These are phyloP conservation scores for Hofmannophila pseudospretella DNA, from an alignment of 2,888 invertebrate genomes.

Conservation along the genomic window DNA sequence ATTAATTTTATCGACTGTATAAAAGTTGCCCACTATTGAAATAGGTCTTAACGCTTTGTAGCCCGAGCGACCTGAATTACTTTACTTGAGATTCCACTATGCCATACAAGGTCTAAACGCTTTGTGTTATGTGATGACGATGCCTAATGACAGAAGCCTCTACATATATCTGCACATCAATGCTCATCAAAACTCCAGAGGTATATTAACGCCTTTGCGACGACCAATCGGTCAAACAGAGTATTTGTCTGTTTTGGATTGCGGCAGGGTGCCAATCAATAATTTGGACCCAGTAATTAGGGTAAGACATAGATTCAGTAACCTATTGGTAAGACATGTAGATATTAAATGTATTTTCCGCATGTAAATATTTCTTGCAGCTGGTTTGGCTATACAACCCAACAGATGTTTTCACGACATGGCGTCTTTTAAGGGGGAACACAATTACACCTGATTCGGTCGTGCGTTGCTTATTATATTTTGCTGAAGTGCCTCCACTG, in stretches of 20 bases:
- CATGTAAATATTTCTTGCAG: conserved; percentile 41
- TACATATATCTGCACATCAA: conserved; percentile 44
- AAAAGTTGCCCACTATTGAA: background rate
- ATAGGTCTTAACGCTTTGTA: conserved; percentile 16
- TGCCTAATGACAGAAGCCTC: conserved; percentile 56
- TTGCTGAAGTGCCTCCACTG: conserved; percentile 64
- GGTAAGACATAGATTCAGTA: no score
- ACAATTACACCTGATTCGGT: conserved; percentile 36
- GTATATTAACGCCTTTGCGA: conserved; percentile 50
- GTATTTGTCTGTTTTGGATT: conserved; percentile 53
- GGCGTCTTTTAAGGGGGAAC: conserved; percentile 61
- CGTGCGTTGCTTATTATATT: conserved; percentile 59
- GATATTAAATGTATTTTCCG: background rate
- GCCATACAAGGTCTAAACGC: conserved; percentile 41
- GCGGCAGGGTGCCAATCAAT: conserved; percentile 67
- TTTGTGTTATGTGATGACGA: conserved; percentile 53
- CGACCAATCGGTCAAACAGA: conserved; percentile 32
- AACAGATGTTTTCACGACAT: conserved; percentile 62
- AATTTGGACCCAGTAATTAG: conserved; percentile 68
- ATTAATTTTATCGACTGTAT: background rate
- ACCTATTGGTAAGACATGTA: no score
- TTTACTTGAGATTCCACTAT: conserved; percentile 50
- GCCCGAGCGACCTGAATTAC: conserved; percentile 44
- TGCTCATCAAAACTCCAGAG: conserved; percentile 42
- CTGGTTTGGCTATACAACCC: conserved; percentile 69